phyloP scores from a whole-genome alignment of 2,888 invertebrate species.

The Lomographa bimaculata region DNA sequence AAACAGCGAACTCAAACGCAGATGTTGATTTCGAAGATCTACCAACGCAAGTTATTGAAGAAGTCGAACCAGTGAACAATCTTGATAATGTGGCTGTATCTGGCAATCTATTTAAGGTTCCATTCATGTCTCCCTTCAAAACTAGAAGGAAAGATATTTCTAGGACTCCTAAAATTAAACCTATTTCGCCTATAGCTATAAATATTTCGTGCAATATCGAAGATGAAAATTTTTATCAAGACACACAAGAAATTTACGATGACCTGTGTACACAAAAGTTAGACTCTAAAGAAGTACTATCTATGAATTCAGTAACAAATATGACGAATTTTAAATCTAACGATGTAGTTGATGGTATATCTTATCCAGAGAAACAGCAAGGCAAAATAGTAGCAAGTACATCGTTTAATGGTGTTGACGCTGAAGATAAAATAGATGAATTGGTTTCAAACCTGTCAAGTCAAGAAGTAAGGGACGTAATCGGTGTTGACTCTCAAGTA shows the following conservation, averaged over 20 bases:
- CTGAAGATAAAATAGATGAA: conserved; percentile 38
- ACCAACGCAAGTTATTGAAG: conserved; percentile 53
- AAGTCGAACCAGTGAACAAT: conserved; percentile 29
- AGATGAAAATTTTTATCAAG: conserved; percentile 58
- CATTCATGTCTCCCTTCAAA: conserved; percentile 52
- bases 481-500: conserved; percentile 39
- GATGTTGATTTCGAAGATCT: conserved; percentile 46
- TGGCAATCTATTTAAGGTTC: conserved; percentile 61
- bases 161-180: conserved; percentile 34
- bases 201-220: conserved; percentile 11
- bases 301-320: conserved; percentile 9
- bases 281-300: conserved; percentile 22
- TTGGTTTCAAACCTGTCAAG: conserved; percentile 43
- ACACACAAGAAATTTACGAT: conserved; percentile 65
- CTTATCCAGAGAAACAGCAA: conserved; percentile 27
- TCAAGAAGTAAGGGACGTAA: conserved; percentile 45
- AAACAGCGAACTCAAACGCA: conserved; percentile 19
- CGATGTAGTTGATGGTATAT: conserved; percentile 1
- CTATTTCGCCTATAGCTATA: conserved; percentile 14
- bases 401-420: conserved; percentile 31
- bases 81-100: no score
- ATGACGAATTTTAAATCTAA: conserved; percentile 18
- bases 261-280: conserved; percentile 64
- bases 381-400: conserved; percentile 18
- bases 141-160: conserved; percentile 49